phyloP scores from a whole-genome alignment of 1,140 invertebrate genomes.

The Sitophilus oryzae region DNA sequence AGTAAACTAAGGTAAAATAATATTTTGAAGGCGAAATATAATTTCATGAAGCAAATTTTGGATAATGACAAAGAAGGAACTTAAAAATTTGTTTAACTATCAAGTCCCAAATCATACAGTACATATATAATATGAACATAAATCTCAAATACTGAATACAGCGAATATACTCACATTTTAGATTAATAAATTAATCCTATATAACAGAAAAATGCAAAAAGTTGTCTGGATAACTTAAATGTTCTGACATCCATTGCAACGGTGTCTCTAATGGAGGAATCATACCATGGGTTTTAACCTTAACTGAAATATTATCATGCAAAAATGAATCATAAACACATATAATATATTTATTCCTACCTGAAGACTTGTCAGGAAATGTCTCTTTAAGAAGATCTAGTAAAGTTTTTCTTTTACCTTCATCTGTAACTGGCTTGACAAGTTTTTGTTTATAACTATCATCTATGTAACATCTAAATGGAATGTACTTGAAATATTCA shows the following conservation, averaged over 20 bases:
- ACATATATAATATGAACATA: no score
- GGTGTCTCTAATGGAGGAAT: constrained; percentile 83
- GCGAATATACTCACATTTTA: no score
- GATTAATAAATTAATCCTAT: no score
- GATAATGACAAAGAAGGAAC: no score
- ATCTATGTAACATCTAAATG: constrained; percentile 81
- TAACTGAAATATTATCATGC: constrained; percentile 57
- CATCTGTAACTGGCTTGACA: constrained; percentile 65
- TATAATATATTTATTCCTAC: constrained; percentile 38
- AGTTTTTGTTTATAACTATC: constrained; percentile 72
- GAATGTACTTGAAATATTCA: constrained; percentile 88
- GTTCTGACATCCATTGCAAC: constrained; percentile 94
- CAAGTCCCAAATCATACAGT: no score
- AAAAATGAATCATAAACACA: no score
- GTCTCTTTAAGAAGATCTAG: constrained; percentile 66
- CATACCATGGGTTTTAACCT: constrained; percentile 85
- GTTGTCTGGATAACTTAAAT: constrained; percentile 97
- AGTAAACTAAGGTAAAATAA: no score
- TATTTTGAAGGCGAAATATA: no score
- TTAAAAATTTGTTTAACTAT: no score
- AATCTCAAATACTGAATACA: no score
- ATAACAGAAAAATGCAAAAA: constrained; percentile 81
- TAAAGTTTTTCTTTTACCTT: constrained; percentile 68
- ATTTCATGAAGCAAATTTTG: no score
- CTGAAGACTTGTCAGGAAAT: constrained; percentile 55